Base-by-base conservation (phyloP, 2,888 invertebrate genomes). In the Drosophila lacicola region DNA sequence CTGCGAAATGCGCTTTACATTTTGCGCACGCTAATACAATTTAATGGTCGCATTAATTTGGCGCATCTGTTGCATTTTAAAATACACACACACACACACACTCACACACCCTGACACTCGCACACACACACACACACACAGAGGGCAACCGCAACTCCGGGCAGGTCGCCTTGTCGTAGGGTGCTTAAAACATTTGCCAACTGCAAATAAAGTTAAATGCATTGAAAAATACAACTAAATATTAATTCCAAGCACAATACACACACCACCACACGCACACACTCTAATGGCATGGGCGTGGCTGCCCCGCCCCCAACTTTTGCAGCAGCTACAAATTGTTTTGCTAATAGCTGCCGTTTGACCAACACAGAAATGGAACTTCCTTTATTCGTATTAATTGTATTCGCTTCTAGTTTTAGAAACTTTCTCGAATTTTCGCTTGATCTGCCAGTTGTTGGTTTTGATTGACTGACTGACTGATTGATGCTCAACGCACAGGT, bases 41-140 rank as follows among this genome's bases (percentile, higher is more conserved):
- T 86, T 86, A 87, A 85, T 86, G 86, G 82, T 83, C 74, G 88
- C 86, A 86, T 87, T 87, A 83, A 86, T 88, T 86, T 86, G 83
- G 87, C 85, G 87, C 86, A 86, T 86, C 86, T 86, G 86, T 87
- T 86, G 86, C 86, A 87, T 87, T 86, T 86, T 83, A 85, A 87
- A 86, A 78, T 64, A 60, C 78, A 75, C 73, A 66, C 71, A 70
- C 67, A 70, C 67, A 44, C 34, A 10, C 44, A 37, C n/a, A 17
- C 17, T 17, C 17, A 17, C 17, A n/a, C 56, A 10, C 47, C 11
- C 53, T 11, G 50, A 14, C 21, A 13, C 42, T 19, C 44, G 34
- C 39, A 13, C 37, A 3, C 42, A 33, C 29, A 42, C 50, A 39
- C 37, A 53, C 66, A 65, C 47, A 44, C 47, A 46, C 47, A 53